Evolutionary conservation across 1,140 invertebrate species (phyloP).

Genomic region (Dufourea novaeangliae): DNA sequence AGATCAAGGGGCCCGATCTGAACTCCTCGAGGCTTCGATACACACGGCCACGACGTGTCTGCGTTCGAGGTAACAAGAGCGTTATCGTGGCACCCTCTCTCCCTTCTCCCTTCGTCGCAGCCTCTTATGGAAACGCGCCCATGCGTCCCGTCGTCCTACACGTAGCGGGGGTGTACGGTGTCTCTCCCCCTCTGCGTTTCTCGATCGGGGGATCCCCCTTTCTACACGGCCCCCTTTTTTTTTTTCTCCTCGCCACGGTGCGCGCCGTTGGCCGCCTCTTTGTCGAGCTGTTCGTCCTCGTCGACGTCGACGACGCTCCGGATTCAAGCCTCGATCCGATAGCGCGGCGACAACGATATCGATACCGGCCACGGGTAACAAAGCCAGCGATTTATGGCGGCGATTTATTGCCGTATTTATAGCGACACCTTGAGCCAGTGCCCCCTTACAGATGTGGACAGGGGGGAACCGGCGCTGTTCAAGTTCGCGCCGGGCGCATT

Average conservation of each 20-base stretch:
- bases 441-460: not conserved
- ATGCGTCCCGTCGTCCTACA: constrained; percentile 67
- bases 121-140: constrained; percentile 70
- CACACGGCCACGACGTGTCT: constrained; percentile 64
- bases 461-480: constrained; percentile 12
- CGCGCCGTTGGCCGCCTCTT: constrained; percentile 6
- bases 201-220: too few relatives aligned
- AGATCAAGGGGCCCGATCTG: constrained; percentile 62
- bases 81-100: constrained; percentile 71
- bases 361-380: constrained; percentile 62
- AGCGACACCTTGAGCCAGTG: constrained; percentile 15
- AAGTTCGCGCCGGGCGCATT: constrained; percentile 33
- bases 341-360: constrained; percentile 61
- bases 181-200: constrained; percentile 34
- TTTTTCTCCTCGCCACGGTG: not conserved
- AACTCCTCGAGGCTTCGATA: constrained; percentile 58
- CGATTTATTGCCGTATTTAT: constrained; percentile 68
- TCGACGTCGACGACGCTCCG: constrained; percentile 32
- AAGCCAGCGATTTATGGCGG: constrained; percentile 64
- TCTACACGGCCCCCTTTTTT: constrained; percentile 13
- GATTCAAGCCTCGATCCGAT: constrained; percentile 62
- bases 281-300: constrained; percentile 25
- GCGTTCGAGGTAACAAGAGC: constrained; percentile 63
- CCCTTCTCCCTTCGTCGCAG: constrained; percentile 36
- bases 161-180: constrained; percentile 57